phyloP scores from a whole-genome alignment of 2,797 vertebrate species.

The Delichon dasypus region DNA sequence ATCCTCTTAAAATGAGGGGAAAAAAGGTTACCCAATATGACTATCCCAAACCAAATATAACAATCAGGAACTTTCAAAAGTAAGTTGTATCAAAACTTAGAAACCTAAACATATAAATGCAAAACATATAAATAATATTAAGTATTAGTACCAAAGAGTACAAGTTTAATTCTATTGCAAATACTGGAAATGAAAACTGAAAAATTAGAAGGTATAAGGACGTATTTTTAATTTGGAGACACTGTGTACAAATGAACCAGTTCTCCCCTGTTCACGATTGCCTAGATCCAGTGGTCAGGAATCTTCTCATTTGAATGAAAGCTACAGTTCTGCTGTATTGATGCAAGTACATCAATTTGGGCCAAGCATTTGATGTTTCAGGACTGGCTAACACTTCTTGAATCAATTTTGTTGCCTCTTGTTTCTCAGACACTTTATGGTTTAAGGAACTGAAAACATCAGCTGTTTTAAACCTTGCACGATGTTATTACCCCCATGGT shows the following conservation, averaged over 20 bases:
- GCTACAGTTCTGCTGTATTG: accelerated
- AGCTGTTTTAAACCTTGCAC: neutral
- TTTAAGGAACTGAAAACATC: neutral
- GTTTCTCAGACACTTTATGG: neutral
- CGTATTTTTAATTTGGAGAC: neutral
- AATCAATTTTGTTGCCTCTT: neutral
- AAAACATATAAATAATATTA: neutral
- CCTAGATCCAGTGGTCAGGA: neutral
- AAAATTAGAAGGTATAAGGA: neutral
- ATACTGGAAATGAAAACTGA: neutral
- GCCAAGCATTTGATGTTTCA: accelerated
- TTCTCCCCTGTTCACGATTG: too few relatives aligned
- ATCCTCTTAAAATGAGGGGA: neutral
- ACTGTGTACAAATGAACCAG: neutral
- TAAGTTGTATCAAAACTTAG: neutral
- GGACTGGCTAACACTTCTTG: neutral
- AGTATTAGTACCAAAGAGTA: neutral
- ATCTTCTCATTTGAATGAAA: neutral
- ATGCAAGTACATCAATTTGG: neutral
- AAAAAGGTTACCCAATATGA: neutral
- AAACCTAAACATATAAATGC: neutral
- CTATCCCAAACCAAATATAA: neutral
- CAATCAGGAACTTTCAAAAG: neutral
- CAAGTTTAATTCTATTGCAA: neutral
- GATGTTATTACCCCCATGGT: neutral